Conservation (phyloP, 2,113 vertebrate species). For the Capricornis sumatraensis region DNA sequence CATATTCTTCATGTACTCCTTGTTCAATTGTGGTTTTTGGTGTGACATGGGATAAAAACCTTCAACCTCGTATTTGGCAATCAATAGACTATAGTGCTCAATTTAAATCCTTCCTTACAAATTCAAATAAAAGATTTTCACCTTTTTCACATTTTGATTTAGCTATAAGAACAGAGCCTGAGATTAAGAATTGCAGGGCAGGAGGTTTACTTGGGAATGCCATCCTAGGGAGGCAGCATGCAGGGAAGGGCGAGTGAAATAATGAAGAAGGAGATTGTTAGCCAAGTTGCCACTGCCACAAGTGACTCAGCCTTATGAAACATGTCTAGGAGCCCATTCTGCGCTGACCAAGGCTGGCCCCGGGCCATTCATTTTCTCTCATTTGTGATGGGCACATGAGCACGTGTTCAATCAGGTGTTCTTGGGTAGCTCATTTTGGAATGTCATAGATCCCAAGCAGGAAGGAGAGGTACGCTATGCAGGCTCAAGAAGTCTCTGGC, state of each 20-base stretch:
- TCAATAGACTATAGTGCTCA: neutral
- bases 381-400: neutral
- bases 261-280: neutral
- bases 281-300: neutral
- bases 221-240: neutral
- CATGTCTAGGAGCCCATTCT: neutral
- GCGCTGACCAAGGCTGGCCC: neutral
- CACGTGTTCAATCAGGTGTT: neutral
- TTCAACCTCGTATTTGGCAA: neutral
- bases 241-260: neutral
- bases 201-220: neutral
- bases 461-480: neutral
- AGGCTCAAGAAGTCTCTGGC: neutral
- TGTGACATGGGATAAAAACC: neutral
- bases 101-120: neutral
- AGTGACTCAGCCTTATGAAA: neutral
- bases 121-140: neutral
- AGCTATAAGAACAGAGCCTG: neutral
- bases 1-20: neutral
- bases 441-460: neutral
- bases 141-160: neutral
- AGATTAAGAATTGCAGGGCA: neutral
- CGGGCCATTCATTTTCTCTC: neutral
- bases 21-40: neutral
- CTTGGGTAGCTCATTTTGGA: neutral